Conservation (phyloP, 2,888 invertebrate species). For the Galerucella calmariensis region DNA sequence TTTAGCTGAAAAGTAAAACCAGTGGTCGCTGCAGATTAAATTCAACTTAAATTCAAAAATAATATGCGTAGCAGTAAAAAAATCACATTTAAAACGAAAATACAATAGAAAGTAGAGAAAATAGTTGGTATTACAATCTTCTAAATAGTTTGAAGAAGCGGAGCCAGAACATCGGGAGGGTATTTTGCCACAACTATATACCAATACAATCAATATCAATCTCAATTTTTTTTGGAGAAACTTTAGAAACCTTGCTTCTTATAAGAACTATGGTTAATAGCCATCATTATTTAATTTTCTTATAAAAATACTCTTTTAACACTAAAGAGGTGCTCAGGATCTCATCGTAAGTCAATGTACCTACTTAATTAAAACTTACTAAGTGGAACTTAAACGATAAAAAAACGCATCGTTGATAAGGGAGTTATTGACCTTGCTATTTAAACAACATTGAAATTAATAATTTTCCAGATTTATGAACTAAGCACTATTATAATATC, state of each 20-base stretch:
- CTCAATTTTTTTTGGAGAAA: no score
- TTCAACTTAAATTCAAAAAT: no score
- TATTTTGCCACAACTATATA: no score
- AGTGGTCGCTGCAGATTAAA: no score
- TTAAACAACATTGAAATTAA: conserved; percentile 38
- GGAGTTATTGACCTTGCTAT: conserved; percentile 42
- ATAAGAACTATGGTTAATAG: neutral
- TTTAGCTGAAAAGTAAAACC: no score
- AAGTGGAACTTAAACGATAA: conserved; percentile 17
- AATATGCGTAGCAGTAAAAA: no score
- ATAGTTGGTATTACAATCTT: no score
- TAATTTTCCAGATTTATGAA: conserved; percentile 37
- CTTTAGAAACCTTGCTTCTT: neutral
- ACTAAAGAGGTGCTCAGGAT: neutral
- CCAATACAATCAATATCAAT: no score
- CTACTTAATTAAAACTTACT: neutral
- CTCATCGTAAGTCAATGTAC: neutral
- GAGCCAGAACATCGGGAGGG: no score
- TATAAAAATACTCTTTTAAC: neutral
- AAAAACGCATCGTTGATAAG: conserved; percentile 40
- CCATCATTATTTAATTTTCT: neutral
- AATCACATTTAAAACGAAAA: no score
- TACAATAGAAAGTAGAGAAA: no score
- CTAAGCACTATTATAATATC: conserved; percentile 33
- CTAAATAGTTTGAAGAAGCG: no score